phyloP scores from a whole-genome alignment of 2,113 vertebrate species.

The Aptenodytes patagonicus region DNA sequence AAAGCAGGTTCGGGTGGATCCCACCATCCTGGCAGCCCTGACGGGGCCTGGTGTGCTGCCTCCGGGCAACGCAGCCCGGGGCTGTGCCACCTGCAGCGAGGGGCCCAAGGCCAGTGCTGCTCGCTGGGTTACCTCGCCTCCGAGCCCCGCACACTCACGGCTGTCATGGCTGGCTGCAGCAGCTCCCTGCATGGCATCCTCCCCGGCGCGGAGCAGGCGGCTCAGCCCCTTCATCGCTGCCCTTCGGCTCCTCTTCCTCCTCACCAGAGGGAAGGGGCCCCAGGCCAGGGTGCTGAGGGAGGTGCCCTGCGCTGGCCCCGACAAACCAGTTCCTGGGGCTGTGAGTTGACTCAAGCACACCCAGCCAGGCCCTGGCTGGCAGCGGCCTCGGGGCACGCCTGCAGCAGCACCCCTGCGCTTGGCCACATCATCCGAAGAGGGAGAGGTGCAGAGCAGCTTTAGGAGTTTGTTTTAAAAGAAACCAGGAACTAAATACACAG shows the following conservation, averaged over 20 bases:
- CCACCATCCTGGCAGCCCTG: neutral
- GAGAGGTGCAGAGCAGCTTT: accelerated
- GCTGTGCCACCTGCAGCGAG: too few relatives aligned
- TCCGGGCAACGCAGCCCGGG: neutral
- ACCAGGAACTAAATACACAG: neutral
- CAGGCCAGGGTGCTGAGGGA: neutral
- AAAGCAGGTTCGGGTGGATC: accelerated
- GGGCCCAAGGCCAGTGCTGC: neutral
- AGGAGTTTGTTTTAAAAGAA: neutral
- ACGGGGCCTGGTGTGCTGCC: accelerated
- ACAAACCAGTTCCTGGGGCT: neutral
- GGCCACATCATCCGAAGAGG: accelerated
- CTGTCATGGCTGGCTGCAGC: neutral
- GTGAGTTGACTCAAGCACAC: accelerated
- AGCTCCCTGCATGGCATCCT: neutral
- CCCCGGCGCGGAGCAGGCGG: neutral
- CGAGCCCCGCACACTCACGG: neutral
- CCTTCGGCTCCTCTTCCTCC: neutral
- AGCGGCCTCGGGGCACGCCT: neutral
- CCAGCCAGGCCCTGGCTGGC: neutral
- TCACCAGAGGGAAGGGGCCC: neutral
- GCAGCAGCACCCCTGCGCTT: accelerated
- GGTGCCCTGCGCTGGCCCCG: neutral
- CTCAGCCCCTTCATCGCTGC: neutral
- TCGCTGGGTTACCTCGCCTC: neutral